Base-by-base conservation (phyloP, 2,888 invertebrate genomes). In the Embidobia sp. region DNA sequence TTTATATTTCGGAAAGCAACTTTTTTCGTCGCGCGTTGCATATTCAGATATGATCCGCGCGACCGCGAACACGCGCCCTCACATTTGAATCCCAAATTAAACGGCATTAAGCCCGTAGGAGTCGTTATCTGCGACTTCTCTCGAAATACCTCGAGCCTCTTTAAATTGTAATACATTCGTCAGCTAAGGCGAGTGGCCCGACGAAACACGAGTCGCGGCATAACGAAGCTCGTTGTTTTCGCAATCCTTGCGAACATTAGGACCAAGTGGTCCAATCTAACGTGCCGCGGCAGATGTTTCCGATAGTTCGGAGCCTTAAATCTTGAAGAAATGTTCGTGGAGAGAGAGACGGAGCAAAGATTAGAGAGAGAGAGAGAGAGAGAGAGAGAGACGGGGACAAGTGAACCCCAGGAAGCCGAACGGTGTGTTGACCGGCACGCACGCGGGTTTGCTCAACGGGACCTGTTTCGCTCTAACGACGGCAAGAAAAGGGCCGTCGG, bases 231-330 rank as follows among this genome's bases (percentile, higher is more conserved):
- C n/a, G n/a, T 22, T 57, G 22, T 72, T 57, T 48, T 48, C 63
- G 55, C 44, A 33, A 64, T n/a, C 55, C 22, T 49, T 22, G 37
- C 40, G 46, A 51, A 59, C 40, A 42, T 44, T 51, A 35, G 48
- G 31, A 70, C 16, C n/a, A 73, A 57, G 57, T 51, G 42, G 57
- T 37, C 48, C 51, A 35, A 59, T 77, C 51, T 33, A 72, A 51
- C 42, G 51, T 46, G 18, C 19, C 42, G 46, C 55, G 57, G 66
- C 84, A 84, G 82, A 82, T 84, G 84, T 79, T 82, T 73, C 78
- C 75, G 79, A 83, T 81, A 79, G 81, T 82, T 82, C 78, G 73
- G 73, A 75, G 77, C 74, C 63, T 74, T 80, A 80, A 83, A 83
- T 82, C 79, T 80, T 79, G 3, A 7, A 4, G 29, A 29, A 8